phyloP scores from a whole-genome alignment of 2,113 vertebrate genomes.

The Vidua chalybeata region DNA sequence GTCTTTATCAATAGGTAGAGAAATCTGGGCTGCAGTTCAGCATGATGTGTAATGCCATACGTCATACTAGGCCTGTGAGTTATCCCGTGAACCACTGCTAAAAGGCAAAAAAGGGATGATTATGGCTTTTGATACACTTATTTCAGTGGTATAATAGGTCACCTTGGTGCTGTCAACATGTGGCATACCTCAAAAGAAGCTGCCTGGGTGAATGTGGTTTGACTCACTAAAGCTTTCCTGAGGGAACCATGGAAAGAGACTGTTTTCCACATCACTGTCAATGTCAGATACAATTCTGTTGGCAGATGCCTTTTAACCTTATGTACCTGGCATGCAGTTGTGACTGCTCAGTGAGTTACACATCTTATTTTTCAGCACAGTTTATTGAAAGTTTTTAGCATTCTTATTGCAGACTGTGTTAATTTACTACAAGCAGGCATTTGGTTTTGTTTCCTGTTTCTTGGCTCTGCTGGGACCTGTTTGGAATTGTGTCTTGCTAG shows the following conservation, averaged over 20 bases:
- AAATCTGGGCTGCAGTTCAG: background rate
- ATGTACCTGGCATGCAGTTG: background rate
- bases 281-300: background rate
- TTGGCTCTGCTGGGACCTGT: background rate
- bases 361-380: background rate
- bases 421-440: background rate
- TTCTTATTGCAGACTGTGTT: background rate
- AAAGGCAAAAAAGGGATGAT: background rate
- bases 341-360: background rate
- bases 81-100: background rate
- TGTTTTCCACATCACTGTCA: background rate
- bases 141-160: background rate
- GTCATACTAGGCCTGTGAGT: background rate
- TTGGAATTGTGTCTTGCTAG: background rate
- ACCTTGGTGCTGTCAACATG: background rate
- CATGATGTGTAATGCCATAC: fast-evolving
- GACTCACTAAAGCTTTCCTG: background rate
- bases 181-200: background rate
- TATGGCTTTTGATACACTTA: background rate
- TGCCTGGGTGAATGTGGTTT: background rate
- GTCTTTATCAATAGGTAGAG: background rate
- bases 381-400: background rate
- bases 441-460: background rate
- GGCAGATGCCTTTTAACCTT: background rate
- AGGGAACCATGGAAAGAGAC: background rate